Conservation (phyloP, 2,888 invertebrate species). For the Steinernema hermaphroditum region DNA sequence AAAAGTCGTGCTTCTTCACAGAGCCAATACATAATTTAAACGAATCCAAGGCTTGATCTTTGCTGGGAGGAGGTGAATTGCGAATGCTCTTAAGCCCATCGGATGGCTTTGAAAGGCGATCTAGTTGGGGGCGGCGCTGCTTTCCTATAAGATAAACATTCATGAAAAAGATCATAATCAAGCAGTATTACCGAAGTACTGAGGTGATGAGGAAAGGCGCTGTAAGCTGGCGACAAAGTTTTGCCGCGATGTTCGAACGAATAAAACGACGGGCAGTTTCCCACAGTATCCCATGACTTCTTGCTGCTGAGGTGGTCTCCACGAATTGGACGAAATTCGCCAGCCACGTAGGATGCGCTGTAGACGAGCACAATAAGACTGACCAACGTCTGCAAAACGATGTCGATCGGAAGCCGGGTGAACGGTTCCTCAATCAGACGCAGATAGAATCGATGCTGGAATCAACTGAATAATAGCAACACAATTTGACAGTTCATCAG, state of each 20-base stretch:
- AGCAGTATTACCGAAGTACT: background rate
- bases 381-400: constrained; percentile 60
- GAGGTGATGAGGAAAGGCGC: background rate
- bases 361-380: constrained; percentile 60
- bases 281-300: constrained; percentile 69
- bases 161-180: background rate
- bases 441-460: constrained; percentile 63
- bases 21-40: constrained; percentile 73
- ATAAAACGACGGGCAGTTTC: constrained; percentile 69
- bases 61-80: constrained; percentile 39
- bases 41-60: constrained; percentile 57
- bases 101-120: background rate
- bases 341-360: constrained; percentile 58
- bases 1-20: constrained; percentile 79
- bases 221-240: constrained; percentile 49
- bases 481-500: background rate
- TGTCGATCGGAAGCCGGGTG: constrained; percentile 57
- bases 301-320: constrained; percentile 58
- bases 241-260: constrained; percentile 69
- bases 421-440: constrained; percentile 62
- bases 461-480: too few species aligned
- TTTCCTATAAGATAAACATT: background rate
- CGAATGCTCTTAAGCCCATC: background rate
- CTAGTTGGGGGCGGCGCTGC: background rate
- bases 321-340: constrained; percentile 64